These are phyloP conservation scores for Pampus argenteus DNA, from an alignment of 2,797 vertebrate species.

Conservation along the genomic window DNA sequence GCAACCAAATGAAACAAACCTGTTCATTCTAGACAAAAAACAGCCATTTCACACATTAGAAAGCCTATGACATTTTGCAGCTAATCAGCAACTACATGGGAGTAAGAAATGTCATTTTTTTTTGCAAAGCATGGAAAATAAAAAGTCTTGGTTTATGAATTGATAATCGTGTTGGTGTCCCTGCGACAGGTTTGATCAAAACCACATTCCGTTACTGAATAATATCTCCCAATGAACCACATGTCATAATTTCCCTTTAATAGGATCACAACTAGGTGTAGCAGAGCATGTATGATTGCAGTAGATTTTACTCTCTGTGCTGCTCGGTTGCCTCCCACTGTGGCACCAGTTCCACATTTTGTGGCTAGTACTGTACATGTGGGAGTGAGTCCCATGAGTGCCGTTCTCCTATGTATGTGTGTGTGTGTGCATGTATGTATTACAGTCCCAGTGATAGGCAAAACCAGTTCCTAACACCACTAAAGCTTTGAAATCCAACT, in stretches of 20 bases:
- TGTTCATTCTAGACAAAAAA: conserved; percentile 56
- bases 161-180: conserved; percentile 20
- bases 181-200: conserved; percentile 49
- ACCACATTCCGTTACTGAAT: background rate
- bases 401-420: no score
- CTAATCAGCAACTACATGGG: conserved; percentile 52
- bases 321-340: conserved; percentile 24
- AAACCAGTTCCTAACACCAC: conserved; percentile 18
- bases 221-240: conserved; percentile 24
- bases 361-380: conserved; percentile 12
- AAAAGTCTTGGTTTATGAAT: conserved; percentile 32
- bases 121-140: conserved; percentile 20
- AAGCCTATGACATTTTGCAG: conserved; percentile 53
- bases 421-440: conserved; percentile 3
- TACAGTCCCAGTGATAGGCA: conserved; percentile 10
- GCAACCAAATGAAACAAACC: conserved; percentile 72
- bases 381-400: conserved; percentile 13
- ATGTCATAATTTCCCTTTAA: conserved; percentile 10
- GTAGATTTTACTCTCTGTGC: conserved; percentile 30
- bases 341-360: conserved; percentile 26
- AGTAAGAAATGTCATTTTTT: conserved; percentile 42
- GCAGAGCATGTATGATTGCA: background rate
- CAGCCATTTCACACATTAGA: conserved; percentile 56
- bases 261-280: conserved; percentile 31
- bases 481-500: conserved; percentile 35